Base-by-base conservation (phyloP, 2,797 vertebrate genomes). In the Lacerta bilineata region DNA sequence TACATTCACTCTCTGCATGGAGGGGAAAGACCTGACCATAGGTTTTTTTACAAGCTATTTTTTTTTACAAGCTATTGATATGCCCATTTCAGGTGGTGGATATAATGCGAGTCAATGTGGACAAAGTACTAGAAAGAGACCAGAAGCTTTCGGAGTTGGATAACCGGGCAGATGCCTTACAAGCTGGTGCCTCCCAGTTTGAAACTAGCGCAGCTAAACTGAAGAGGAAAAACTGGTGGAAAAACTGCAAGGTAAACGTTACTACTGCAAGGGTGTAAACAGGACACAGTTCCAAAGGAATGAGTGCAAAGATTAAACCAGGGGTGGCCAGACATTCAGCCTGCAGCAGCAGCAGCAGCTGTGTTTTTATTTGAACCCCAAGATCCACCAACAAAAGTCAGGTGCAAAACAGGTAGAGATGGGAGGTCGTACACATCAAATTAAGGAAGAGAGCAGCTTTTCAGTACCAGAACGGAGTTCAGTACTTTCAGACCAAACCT, bases 181-280 rank as follows among this genome's bases (percentile, higher is more conserved):
- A 97, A 93, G 96, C 96, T 36, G 96, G 96, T 3, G 96, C 96
- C 46, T 97, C 96, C 13, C 96, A 97, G 91, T 97, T 97, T 95
- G 96, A 97, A 93, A 97, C 96, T 68, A 97, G 93, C 33, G 96
- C 96, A 80, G 96, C 96, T 85, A 97, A 97, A 84, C 94, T 97
- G 93, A 97, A 97, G 92, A 96, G 96, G 83, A 97, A 97, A 95
- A 95, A 97, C 87, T 97, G 96, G 96, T 97, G 96, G 96, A 97
- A 95, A 94, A 97, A 97, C 79, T 97, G 96, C 94, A 97, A 97
- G 96, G 96, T 97, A 93, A 94, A 87, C 29, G 25, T 69, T 55
- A 20, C 25, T 39, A 41, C 20, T 11, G 25, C 29, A 18, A n/a
- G 50, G 6, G 1, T n/a, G 77, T 46, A 68, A 43, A 6, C 15